Percentiles rank a stretch among this genome's conserved stretches.
phyloP scores from a whole-genome alignment of 2,113 vertebrate genomes.

The Telmatochromis sp. region DNA sequence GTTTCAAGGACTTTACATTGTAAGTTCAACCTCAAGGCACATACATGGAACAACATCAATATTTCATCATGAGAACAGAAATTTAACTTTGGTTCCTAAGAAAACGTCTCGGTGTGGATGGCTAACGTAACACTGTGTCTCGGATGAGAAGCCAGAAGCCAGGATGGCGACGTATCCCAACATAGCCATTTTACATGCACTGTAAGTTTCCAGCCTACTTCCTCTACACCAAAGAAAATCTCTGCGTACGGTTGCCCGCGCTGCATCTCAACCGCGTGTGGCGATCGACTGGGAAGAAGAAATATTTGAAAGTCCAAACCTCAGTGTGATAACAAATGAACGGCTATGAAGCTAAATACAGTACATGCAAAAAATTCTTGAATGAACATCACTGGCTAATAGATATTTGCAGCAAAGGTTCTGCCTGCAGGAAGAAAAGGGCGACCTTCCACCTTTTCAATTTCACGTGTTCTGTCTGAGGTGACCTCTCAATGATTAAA shows the following conservation, averaged over 20 bases:
- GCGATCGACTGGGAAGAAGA: not conserved
- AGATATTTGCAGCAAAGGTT: conserved; percentile 18
- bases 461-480: conserved; percentile 28
- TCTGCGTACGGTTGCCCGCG: not conserved
- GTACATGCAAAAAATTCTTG: conserved; percentile 43
- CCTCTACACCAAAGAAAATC: not conserved
- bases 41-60: conserved; percentile 78
- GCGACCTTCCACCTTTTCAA: conserved; percentile 2
- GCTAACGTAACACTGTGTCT: conserved; percentile 39
- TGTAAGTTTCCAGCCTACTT: conserved; percentile 12
- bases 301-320: not conserved
- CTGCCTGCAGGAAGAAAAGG: conserved; percentile 1
- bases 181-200: conserved; percentile 48
- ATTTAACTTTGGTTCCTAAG: conserved; percentile 77
- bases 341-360: conserved; percentile 40
- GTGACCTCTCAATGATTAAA: conserved; percentile 27
- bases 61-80: conserved; percentile 70
- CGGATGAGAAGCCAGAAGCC: conserved; percentile 12
- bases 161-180: not conserved
- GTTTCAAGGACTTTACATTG: conserved; percentile 81
- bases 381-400: conserved; percentile 27
- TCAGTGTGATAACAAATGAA: conserved; percentile 4
- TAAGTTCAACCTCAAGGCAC: conserved; percentile 82
- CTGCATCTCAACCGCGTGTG: not conserved
- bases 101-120: conserved; percentile 48